Evolutionary conservation across 2,113 vertebrate genomes (phyloP), one percentile per base, ranked within the genome.

Genomic region (Oncorhynchus tshawytscha): DNA sequence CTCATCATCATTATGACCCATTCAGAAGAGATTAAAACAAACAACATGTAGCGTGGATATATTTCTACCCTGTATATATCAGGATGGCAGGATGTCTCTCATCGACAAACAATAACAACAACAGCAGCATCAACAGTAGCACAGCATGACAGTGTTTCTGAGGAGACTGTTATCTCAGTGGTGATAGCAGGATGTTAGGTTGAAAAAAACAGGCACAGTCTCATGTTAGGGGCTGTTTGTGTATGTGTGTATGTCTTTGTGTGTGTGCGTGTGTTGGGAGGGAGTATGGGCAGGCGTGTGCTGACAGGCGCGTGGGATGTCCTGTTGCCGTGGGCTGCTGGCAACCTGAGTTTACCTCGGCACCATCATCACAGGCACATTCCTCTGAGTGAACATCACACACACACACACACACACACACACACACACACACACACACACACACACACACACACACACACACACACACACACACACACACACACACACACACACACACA

Each of bases 241-340:
- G 29, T 22, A 15, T 39, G 39, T 39, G 39, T 27, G 68, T 24
- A 45, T 16, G 45, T 49, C 22, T 54, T 22, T 22, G 7, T 31
- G 34, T 70, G 25, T 71, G 54, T 39, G 5, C 7, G 39, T 45
- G 39, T 45, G 39, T 78, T 80, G 69, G 72, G 68, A 77, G 85
- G 76, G 39, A 81, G 84, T 86, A 82, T 75, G 60, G 49, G 67
- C 68, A 80, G 88, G 84, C 92, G 4, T 89, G 91, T 89, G 82
- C 81, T 86, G 90, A 87, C 91, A 92, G 78, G 91, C 67, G 5
- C 72, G 70, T 24, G 76, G 86, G 91, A 91, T 78, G 72, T 81
- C 78, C 81, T 24, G 85, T 84, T 79, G 83, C 87, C 85, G 48
- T 83, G 79, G 74, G 83, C 85, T 75, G 87, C 83, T 81, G 71